These are phyloP conservation scores for Stichodactyla helianthus DNA, from an alignment of 64 coral and sea anemone genomes.

Conservation along the genomic window DNA sequence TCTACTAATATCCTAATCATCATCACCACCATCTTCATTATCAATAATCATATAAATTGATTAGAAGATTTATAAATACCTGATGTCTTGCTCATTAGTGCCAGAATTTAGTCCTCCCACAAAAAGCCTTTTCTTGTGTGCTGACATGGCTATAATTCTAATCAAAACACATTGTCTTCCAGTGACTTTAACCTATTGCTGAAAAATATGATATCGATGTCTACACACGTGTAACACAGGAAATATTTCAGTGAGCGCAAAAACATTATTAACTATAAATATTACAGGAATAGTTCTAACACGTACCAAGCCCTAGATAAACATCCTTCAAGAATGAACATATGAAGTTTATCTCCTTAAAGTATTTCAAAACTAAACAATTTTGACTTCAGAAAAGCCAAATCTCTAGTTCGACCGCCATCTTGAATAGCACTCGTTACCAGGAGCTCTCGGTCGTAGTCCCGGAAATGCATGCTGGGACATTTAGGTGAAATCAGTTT, in stretches of 20 bases:
- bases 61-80: neutral
- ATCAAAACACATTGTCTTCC: too few relatives aligned
- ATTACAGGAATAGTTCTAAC: neutral
- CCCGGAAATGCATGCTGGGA: neutral
- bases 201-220: neutral
- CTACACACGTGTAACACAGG: neutral
- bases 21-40: too few relatives aligned
- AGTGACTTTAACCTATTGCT: neutral
- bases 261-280: neutral
- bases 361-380: neutral
- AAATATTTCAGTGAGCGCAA: neutral
- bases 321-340: neutral
- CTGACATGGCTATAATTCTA: neutral
- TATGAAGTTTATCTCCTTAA: neutral
- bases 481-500: neutral
- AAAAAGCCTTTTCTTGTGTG: conserved; percentile 38
- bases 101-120: conserved; percentile 39
- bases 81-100: conserved; percentile 42
- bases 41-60: neutral
- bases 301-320: neutral
- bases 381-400: neutral
- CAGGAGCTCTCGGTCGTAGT: neutral
- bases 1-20: too few relatives aligned
- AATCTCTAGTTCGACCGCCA: neutral
- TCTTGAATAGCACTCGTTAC: conserved; percentile 10